A percentile compares a stretch with the other conserved stretches of the same genome.
Evolutionary conservation across 2,797 vertebrate species (phyloP).

Genomic region (Pseudomugil gertrudae): DNA sequence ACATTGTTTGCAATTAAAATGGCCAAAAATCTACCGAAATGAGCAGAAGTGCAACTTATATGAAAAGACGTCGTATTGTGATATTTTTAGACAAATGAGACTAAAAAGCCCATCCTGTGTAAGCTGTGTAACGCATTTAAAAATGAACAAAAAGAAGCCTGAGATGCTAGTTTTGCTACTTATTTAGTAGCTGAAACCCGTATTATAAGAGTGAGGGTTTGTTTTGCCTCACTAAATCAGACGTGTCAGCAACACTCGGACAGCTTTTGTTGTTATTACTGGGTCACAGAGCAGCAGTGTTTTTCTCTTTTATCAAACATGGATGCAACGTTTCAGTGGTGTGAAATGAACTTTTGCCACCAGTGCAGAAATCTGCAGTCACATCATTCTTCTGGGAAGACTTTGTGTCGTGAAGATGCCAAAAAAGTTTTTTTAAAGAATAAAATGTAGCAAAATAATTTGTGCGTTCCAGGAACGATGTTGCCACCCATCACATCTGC

Average conservation of each 20-base stretch:
- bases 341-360: not conserved
- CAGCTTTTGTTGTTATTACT: conserved; percentile 37
- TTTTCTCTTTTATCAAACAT: conserved; percentile 9
- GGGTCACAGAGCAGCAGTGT: conserved; percentile 24
- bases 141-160: too few relatives aligned
- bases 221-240: conserved; percentile 47
- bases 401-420: not conserved
- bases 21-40: too few relatives aligned
- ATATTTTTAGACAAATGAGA: too few relatives aligned
- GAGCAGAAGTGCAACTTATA: too few relatives aligned
- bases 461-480: conserved; percentile 70
- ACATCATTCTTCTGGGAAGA: too few relatives aligned
- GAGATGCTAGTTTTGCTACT: too few relatives aligned
- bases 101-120: too few relatives aligned
- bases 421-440: not conserved
- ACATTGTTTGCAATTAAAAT: too few relatives aligned
- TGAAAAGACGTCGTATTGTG: too few relatives aligned
- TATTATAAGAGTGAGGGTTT: conserved; percentile 18
- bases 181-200: too few relatives aligned
- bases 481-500: conserved; percentile 85
- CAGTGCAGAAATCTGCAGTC: not conserved
- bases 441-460: not conserved
- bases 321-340: conserved; percentile 18
- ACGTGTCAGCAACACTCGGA: conserved; percentile 49
- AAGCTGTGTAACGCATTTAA: too few relatives aligned